Base-by-base conservation (phyloP, 2,113 vertebrate genomes). In the Perca fluviatilis region DNA sequence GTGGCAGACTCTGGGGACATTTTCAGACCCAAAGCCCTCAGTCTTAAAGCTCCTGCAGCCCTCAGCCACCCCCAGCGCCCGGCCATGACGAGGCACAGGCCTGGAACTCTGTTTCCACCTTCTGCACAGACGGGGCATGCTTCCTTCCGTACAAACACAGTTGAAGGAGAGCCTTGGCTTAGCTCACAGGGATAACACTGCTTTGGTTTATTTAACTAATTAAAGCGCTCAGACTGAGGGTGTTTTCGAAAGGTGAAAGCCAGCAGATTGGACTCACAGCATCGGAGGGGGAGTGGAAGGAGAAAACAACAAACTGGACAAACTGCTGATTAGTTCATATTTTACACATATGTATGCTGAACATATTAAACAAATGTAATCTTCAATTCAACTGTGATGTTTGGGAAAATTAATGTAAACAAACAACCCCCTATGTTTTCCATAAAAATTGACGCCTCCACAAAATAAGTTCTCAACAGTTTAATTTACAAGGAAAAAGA, bases 161-260 rank as follows among this genome's bases (percentile, higher is more conserved):
- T 60, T 74, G 69, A 87, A 82, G 71, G 84, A 82, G 84, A 86
- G 83, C 86, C 56, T 77, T 74, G 84, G 83, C 84, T 88, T 76
- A 61, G 82, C 89, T 86, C 85, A 74, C 87, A 57, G 72, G 84
- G 70, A 82, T 66, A 85, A 83, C 84, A 69, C 84, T 50, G 65
- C 82, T 70, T 85, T 62, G 65, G 92, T 93, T 94, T 92, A 89
- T 92, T 89, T 90, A 89, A 92, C 90, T 92, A 89, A 92, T 94
- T 93, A 87, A 84, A 84, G 72, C 8, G 85, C 90, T 93, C 90
- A 90, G 84, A 84, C 84, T 8, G 77, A 57, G 83, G 46, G 69
- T 64, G 86, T 66, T 72, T 86, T 61, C 15, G 11, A 62, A 71
- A 72, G 50, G 80, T 86, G 82, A 87, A 73, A 68, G 40, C 40